Percentiles rank a stretch among this genome's conserved stretches.
Conservation (phyloP, 2,113 vertebrate genomes). For the Oncorhynchus kisutch region DNA sequence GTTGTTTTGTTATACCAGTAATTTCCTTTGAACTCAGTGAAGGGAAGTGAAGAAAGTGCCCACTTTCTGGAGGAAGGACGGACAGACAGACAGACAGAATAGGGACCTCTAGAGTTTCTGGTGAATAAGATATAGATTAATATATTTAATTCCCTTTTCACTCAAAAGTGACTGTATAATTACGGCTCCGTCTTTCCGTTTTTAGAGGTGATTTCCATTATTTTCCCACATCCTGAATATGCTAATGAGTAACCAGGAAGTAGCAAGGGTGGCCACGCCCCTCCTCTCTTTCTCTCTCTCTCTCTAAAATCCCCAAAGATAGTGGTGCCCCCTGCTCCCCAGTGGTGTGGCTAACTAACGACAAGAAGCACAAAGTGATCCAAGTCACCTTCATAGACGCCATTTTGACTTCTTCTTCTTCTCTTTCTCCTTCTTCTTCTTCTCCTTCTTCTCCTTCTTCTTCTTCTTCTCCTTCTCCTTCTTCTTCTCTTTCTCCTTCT, state of each 20-base stretch:
- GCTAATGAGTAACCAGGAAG: constrained; percentile 44
- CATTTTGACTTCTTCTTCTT: constrained; percentile 42
- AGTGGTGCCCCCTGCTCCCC: constrained; percentile 35
- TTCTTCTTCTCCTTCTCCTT: too few relatives aligned
- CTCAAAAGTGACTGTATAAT: constrained; percentile 16
- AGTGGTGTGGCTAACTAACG: constrained; percentile 69
- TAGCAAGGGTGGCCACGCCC: constrained; percentile 33
- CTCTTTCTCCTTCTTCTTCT: too few relatives aligned
- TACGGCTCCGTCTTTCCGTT: neutral
- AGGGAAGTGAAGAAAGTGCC: too few relatives aligned
- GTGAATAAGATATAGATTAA: constrained; percentile 64
- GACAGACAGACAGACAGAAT: neutral
- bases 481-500: too few relatives aligned
- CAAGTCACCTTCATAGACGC: constrained; percentile 58
- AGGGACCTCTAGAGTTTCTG: too few relatives aligned
- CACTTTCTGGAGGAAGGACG: constrained; percentile 11
- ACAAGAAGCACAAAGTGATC: constrained; percentile 75
- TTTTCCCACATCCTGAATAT: constrained; percentile 42
- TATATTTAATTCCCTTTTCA: constrained; percentile 74
- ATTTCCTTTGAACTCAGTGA: too few relatives aligned
- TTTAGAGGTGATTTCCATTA: too few relatives aligned
- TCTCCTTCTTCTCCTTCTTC: too few relatives aligned
- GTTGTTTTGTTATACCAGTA: too few relatives aligned
- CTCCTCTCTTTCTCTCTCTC: constrained; percentile 25
- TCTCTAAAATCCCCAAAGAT: constrained; percentile 75